These are phyloP conservation scores for Corvus moneduloides DNA, from an alignment of 2,113 vertebrate genomes.

Conservation along the genomic window DNA sequence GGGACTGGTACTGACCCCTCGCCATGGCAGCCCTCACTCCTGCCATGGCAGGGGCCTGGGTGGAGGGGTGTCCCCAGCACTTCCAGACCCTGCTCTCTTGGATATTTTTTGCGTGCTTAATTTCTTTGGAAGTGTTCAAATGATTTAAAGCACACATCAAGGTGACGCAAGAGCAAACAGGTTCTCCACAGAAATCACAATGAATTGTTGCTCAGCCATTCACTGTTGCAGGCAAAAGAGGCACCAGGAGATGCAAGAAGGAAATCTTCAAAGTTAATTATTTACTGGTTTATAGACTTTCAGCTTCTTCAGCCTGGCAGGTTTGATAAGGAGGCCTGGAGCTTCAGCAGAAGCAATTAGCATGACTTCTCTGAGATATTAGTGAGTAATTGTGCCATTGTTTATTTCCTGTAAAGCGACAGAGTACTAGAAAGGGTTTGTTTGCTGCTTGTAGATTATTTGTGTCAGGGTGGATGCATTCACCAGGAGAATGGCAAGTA, in stretches of 20 bases:
- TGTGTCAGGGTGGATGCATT: neutral
- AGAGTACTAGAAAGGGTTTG: neutral
- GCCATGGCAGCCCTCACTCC: neutral
- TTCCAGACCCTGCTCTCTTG: neutral
- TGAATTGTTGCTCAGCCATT: neutral
- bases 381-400: neutral
- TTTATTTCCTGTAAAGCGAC: neutral
- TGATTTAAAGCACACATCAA: neutral
- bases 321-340: constrained; percentile 17
- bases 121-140: neutral
- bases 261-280: neutral
- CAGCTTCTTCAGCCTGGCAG: neutral
- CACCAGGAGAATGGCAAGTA: neutral
- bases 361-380: neutral
- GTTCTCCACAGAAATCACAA: neutral
- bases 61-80: neutral
- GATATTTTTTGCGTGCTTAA: neutral
- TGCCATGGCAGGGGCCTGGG: neutral
- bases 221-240: neutral
- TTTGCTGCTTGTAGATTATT: neutral
- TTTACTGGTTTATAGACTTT: neutral
- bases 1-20: neutral
- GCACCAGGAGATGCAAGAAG: neutral
- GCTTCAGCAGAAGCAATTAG: constrained; percentile 20
- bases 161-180: neutral